Conservation (phyloP, 1,140 invertebrate genomes). For the Drosophila orosa region DNA sequence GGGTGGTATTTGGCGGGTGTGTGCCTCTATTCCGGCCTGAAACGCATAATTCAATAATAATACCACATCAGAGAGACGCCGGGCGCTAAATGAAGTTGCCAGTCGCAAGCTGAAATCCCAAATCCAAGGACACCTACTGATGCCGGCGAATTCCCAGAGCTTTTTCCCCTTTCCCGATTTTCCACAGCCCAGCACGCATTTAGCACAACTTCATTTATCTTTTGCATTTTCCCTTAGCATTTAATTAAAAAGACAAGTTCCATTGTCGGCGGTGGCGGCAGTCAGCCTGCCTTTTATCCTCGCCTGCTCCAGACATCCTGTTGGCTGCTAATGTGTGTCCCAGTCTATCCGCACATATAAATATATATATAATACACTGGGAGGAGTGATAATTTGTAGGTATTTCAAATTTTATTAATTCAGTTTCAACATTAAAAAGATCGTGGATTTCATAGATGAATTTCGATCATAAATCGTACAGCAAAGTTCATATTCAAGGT, state of each 20-base stretch:
- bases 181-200: constrained; percentile 71
- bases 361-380: constrained; percentile 8
- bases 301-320: constrained; percentile 65
- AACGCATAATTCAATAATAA: constrained; percentile 77
- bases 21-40: constrained; percentile 17
- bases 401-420: no score
- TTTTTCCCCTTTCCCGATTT: constrained; percentile 15
- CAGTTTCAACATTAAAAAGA: no score
- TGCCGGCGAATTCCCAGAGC: constrained; percentile 27
- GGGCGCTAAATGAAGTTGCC: constrained; percentile 57
- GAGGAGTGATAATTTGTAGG: not conserved
- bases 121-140: constrained; percentile 39
- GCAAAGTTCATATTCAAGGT: no score
- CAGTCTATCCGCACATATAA: constrained; percentile 17
- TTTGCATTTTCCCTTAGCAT: constrained; percentile 81
- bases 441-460: no score
- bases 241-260: constrained; percentile 83
- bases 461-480: no score
- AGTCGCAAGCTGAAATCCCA: constrained; percentile 56
- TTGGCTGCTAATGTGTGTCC: constrained; percentile 61
- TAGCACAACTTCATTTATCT: constrained; percentile 83
- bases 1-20: constrained; percentile 16
- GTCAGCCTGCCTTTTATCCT: constrained; percentile 46
- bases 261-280: constrained; percentile 68
- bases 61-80: constrained; percentile 53